Base-by-base conservation (phyloP, 2,888 invertebrate species). In the Penaeus monodon region DNA sequence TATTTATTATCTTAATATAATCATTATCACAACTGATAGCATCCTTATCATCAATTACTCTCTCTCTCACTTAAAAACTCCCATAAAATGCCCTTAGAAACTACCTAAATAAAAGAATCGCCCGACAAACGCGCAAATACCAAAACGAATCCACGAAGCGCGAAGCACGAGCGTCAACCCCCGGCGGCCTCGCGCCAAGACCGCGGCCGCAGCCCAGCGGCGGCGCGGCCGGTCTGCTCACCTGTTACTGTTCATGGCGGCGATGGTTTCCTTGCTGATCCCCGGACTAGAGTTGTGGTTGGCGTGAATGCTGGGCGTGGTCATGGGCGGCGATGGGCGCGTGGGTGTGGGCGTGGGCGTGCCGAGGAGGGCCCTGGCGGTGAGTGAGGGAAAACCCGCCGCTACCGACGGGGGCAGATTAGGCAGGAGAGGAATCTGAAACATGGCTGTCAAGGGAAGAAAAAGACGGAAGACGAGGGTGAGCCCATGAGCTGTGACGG, bases 401-500 rank as follows among this genome's bases (percentile, higher is more conserved):
- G 83, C 88, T 57, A 84, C 88, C 22, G 88, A 88, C 68, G 88
- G 86, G 44, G 89, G 89, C 66, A 89, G 85, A 73, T 89, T 89
- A 24, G 87, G 87, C 63, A 89, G 83, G 33, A 88, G 86, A 24
- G 88, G 88, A n/a, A 88, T 88, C 81, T 88, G 88, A 81, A 88
- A 88, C 79, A 88, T 76, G n/a, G 88, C 88, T 88, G 88, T 78
- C 38, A 27, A 73, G 74, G 57, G 63, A 63, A 83, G 49, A 70
- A n/a, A 49, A 73, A 73, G 73, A 73, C n/a, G 73, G 73, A 73
- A 33, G 33, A 73, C 38, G 73, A 38, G 17, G 33, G 38, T 73
- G 73, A 73, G 73, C 22, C 29, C 33, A 38, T 73, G 73, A 33
- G 7, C 22, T 22, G 33, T 33, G 38, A 27, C 17, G 22, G 33